Conservation (phyloP, 92 coral and sea anemone species). For the Palythoa heliodiscus region DNA sequence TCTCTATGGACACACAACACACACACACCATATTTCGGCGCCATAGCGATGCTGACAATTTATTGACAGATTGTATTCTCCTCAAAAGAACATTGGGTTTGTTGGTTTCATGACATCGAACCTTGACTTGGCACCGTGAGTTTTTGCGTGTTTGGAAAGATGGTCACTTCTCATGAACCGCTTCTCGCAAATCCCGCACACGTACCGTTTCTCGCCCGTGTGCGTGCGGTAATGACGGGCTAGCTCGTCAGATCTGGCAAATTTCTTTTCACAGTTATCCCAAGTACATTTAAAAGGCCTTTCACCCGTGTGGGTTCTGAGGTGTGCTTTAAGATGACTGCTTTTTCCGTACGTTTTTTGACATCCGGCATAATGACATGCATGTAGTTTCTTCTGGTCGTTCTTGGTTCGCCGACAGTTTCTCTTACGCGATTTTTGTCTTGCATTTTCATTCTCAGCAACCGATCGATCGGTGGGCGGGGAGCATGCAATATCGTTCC, state of each 20-base stretch:
- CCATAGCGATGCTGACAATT: slow-evolving; percentile 2
- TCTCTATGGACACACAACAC: neutral
- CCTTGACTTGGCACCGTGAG: slow-evolving; percentile 70
- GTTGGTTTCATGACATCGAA: slow-evolving; percentile 73
- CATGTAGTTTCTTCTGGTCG: slow-evolving; percentile 75
- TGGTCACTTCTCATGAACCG: slow-evolving; percentile 95
- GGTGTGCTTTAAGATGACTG: slow-evolving; percentile 92
- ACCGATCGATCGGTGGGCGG: slow-evolving; percentile 66
- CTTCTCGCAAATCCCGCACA: slow-evolving; percentile 77
- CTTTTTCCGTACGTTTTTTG: slow-evolving; percentile 86
- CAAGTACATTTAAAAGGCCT: slow-evolving; percentile 88
- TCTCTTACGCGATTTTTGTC: slow-evolving; percentile 66
- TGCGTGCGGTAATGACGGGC: slow-evolving; percentile 95
- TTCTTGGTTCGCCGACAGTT: slow-evolving; percentile 52
- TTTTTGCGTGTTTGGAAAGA: slow-evolving; percentile 84
- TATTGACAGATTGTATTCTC: slow-evolving; percentile 23
- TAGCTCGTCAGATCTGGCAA: slow-evolving; percentile 94
- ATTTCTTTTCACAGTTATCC: slow-evolving; percentile 86
- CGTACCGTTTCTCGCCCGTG: slow-evolving; percentile 90
- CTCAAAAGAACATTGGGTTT: slow-evolving; percentile 82
- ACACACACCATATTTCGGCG: neutral
- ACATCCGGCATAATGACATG: slow-evolving; percentile 81
- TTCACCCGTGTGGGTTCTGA: slow-evolving; percentile 91
- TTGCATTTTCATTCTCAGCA: slow-evolving; percentile 54
- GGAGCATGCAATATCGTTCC: slow-evolving; percentile 22